These are phyloP conservation scores for Drosophila serrata DNA, from an alignment of 1,140 invertebrate genomes.

Conservation along the genomic window DNA sequence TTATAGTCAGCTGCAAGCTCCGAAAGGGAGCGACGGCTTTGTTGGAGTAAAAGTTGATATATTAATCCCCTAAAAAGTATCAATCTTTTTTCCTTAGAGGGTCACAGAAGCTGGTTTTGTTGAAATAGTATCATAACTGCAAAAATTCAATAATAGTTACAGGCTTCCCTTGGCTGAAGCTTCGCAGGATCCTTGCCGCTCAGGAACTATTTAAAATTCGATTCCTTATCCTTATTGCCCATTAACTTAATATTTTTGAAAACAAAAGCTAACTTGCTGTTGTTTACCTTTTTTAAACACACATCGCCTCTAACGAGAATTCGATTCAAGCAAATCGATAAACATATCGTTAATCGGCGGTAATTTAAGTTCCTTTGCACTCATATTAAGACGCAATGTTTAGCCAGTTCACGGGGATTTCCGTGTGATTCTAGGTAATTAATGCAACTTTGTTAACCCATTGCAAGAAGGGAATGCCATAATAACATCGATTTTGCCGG, in stretches of 20 bases:
- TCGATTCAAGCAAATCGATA: not conserved
- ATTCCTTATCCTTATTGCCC: not conserved
- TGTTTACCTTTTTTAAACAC: slow-evolving; percentile 1
- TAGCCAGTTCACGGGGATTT: not conserved
- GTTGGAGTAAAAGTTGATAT: not conserved
- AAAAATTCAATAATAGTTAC: too few species aligned
- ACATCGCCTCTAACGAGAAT: too few species aligned
- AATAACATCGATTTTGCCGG: slow-evolving; percentile 14
- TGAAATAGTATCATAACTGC: not conserved
- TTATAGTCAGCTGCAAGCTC: slow-evolving; percentile 59
- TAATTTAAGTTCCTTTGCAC: not conserved
- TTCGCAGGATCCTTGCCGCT: slow-evolving; percentile 12
- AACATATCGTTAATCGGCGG: not conserved
- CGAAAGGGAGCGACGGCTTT: slow-evolving; percentile 39
- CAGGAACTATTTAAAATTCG: slow-evolving; percentile 8
- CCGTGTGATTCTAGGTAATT: too few species aligned
- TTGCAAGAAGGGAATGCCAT: not conserved
- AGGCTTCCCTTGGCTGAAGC: too few species aligned
- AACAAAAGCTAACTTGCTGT: not conserved
- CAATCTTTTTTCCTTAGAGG: not conserved
- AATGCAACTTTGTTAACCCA: slow-evolving; percentile 5
- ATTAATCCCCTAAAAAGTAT: not conserved
- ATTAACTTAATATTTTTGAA: not conserved
- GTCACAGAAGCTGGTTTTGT: too few species aligned
- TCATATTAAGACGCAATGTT: not conserved